phyloP scores from a whole-genome alignment of 2,888 invertebrate genomes.

The Drymonia ruficornis region DNA sequence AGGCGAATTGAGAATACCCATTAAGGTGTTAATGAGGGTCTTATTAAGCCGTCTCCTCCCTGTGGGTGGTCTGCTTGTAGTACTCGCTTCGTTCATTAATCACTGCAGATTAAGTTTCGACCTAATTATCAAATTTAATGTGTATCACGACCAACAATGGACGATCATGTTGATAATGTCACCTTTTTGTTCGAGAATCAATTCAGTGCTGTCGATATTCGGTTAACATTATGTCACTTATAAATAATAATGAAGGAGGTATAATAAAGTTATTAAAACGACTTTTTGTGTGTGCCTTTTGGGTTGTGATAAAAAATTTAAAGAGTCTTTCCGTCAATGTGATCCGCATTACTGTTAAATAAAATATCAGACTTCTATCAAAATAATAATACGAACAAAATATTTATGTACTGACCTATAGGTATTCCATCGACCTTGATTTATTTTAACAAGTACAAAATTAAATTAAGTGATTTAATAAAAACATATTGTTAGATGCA shows the following conservation, averaged over 20 bases:
- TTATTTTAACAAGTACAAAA: too few relatives aligned
- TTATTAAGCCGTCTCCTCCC: constrained; percentile 83
- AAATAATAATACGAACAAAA: too few relatives aligned
- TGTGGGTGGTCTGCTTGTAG: constrained; percentile 78
- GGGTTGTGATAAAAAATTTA: too few relatives aligned
- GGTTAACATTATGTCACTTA: constrained; percentile 4
- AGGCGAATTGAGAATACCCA: constrained; percentile 83
- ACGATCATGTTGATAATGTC: constrained; percentile 42
- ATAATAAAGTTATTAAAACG: constrained; percentile 4
- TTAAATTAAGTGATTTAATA: too few relatives aligned
- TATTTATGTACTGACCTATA: too few relatives aligned
- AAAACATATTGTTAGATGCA: too few relatives aligned
- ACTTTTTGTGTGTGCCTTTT: not conserved
- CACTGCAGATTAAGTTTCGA: constrained; percentile 70
- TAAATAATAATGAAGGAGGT: not conserved
- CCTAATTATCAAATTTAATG: constrained; percentile 69
- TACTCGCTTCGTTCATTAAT: constrained; percentile 78
- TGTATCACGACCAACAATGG: constrained; percentile 56
- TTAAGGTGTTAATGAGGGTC: constrained; percentile 84
- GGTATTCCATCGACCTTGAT: too few relatives aligned
- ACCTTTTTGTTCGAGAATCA: constrained; percentile 29
- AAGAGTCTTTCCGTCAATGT: too few relatives aligned
- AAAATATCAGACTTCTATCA: too few relatives aligned
- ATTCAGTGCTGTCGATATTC: constrained; percentile 14
- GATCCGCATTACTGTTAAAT: too few relatives aligned